Evolutionary conservation across 2,888 invertebrate species (phyloP).

Genomic region (Caenorhabditis zanzibari): DNA sequence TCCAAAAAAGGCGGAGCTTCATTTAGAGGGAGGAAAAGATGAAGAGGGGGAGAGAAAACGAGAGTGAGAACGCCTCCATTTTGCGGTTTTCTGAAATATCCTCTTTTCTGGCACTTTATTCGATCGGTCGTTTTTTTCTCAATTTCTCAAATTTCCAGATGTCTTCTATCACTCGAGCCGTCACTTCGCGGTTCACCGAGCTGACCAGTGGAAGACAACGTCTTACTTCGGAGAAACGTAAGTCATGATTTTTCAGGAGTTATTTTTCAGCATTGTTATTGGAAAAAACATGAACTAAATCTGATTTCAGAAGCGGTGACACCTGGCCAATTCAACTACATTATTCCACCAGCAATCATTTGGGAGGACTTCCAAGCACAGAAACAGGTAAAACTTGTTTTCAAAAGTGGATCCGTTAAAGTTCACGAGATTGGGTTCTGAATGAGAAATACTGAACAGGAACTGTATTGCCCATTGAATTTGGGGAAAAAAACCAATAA

Average conservation of each 20-base stretch:
- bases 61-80: slow-evolving; percentile 54
- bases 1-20: slow-evolving; percentile 41
- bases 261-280: not conserved
- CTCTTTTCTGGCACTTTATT: not conserved
- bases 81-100: slow-evolving; percentile 49
- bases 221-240: slow-evolving; percentile 58
- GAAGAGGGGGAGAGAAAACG: slow-evolving; percentile 22
- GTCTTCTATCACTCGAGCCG: slow-evolving; percentile 67
- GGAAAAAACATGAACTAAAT: slow-evolving; percentile 11
- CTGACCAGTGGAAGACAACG: slow-evolving; percentile 62
- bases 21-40: slow-evolving; percentile 27
- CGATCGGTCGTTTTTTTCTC: not conserved
- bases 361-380: slow-evolving; percentile 66
- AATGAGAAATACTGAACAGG: slow-evolving; percentile 3
- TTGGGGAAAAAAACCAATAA: slow-evolving; percentile 47
- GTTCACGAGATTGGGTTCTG: not conserved
- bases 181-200: slow-evolving; percentile 63
- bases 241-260: not conserved
- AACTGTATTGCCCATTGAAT: slow-evolving; percentile 13
- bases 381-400: slow-evolving; percentile 32
- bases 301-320: slow-evolving; percentile 37
- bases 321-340: slow-evolving; percentile 61
- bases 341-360: slow-evolving; percentile 66
- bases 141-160: slow-evolving; percentile 17
- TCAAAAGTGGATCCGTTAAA: too few species aligned